Evolutionary conservation across 2,113 vertebrate species (phyloP).

Genomic region (Plestiodon gilberti): DNA sequence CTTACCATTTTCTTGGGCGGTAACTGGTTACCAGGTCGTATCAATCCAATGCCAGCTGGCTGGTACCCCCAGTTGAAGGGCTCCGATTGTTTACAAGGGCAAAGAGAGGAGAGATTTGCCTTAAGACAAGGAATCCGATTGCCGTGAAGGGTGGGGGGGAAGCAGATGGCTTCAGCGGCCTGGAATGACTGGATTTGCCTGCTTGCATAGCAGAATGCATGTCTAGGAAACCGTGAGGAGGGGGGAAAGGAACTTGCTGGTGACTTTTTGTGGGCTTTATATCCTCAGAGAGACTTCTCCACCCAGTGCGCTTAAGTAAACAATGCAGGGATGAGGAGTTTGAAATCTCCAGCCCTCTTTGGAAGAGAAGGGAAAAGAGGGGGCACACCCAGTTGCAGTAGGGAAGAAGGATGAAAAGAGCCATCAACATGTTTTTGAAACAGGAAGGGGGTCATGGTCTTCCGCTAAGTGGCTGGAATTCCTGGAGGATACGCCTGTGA

Average conservation of each 20-base stretch:
- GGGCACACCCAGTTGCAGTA: too few relatives aligned
- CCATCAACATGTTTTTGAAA: constrained; percentile 19
- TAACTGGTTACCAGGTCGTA: not conserved
- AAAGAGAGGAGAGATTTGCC: not conserved
- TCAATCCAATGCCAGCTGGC: not conserved
- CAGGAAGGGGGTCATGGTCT: not conserved
- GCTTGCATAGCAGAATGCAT: not conserved
- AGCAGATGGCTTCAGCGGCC: constrained; percentile 27
- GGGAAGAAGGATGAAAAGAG: not conserved
- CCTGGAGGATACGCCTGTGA: not conserved
- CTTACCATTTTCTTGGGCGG: not conserved
- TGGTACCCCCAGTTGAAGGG: not conserved
- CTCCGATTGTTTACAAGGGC: not conserved
- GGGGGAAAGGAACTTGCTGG: not conserved
- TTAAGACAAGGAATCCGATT: constrained; percentile 38
- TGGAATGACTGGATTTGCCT: constrained; percentile 34
- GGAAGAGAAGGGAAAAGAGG: not conserved
- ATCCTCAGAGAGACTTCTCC: not conserved
- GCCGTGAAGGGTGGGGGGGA: constrained; percentile 15
- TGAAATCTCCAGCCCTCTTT: not conserved
- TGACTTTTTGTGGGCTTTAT: not conserved
- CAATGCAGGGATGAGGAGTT: not conserved
- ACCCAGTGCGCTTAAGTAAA: not conserved
- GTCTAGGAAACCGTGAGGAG: not conserved
- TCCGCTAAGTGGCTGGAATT: not conserved